These are phyloP conservation scores for Luperina testacea DNA, from an alignment of 2,888 invertebrate species.

Conservation along the genomic window DNA sequence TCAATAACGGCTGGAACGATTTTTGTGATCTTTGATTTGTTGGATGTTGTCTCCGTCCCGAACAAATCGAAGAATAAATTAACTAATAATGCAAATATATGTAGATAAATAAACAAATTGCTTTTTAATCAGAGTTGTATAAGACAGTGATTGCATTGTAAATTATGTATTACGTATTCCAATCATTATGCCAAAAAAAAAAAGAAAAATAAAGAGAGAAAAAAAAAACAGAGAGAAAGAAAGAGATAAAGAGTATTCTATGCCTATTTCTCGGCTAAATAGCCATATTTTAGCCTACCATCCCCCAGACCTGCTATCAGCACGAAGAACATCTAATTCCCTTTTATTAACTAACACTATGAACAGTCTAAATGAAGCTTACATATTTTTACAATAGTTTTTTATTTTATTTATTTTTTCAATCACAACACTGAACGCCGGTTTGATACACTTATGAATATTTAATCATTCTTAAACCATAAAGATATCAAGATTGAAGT, in stretches of 20 bases:
- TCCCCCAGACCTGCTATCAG: conserved; percentile 18
- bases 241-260: too few relatives aligned
- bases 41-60: not conserved
- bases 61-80: not conserved
- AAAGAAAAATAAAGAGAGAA: too few relatives aligned
- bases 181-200: too few relatives aligned
- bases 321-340: conserved; percentile 36
- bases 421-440: conserved; percentile 78
- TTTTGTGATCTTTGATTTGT: too few relatives aligned
- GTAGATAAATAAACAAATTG: too few relatives aligned
- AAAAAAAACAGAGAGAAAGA: too few relatives aligned
- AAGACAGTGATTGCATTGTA: too few relatives aligned
- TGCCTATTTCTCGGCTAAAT: not conserved
- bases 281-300: not conserved
- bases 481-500: not conserved
- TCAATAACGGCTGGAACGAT: too few relatives aligned
- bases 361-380: conserved; percentile 81
- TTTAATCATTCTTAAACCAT: conserved; percentile 26
- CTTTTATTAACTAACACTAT: conserved; percentile 70
- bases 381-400: conserved; percentile 68
- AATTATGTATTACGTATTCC: too few relatives aligned
- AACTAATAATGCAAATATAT: too few relatives aligned
- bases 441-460: conserved; percentile 66
- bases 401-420: conserved; percentile 49
- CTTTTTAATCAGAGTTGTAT: too few relatives aligned